Base-by-base conservation (phyloP, 2,888 invertebrate genomes). In the Idaea aversata region DNA sequence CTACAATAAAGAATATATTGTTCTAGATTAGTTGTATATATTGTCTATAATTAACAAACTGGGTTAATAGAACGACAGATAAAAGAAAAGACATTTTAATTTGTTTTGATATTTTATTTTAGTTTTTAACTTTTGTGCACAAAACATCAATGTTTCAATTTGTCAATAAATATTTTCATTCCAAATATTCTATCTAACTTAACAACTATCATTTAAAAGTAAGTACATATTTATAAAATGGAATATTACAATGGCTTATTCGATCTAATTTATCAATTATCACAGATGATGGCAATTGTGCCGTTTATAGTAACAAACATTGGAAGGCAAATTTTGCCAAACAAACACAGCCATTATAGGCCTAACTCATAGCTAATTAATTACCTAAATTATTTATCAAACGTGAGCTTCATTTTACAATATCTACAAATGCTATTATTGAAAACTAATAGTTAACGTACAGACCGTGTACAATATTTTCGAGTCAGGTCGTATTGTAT, bases 241-340 rank as follows among this genome's bases (percentile, higher is more conserved):
- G 69, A 69, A 71, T 74, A 74, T 68, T 74, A 74, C 74, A 88
- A 82, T 82, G 77, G 74, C 83, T 81, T 77, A 77, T 77, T 81
- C 81, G 81, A 81, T 88, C 89, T 91, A 91, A 83, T 82, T 88
- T 92, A 93, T 93, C 92, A 83, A 81, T 88, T 92, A 93, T 93
- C 92, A 93, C 92, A 93, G 92, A 90, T 91, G 80, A 81, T 77
- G 91, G 91, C 92, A 86, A 70, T 78, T 75, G 73, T 84, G 90
- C 91, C 91, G 78, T 82, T 82, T 76, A 84, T 83, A 85, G 80
- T 85, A 83, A 83, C 83, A 84, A 84, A 84, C 87, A 88, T 84
- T 88, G 83, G 78, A 80, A 74, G 87, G 88, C 89, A 88, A 85
- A 77, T 77, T 76, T 81, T 87, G 87, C 88, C 86, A 76, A 81